phyloP scores from a whole-genome alignment of 2,113 vertebrate genomes.

The Cyanoliseus patagonus region DNA sequence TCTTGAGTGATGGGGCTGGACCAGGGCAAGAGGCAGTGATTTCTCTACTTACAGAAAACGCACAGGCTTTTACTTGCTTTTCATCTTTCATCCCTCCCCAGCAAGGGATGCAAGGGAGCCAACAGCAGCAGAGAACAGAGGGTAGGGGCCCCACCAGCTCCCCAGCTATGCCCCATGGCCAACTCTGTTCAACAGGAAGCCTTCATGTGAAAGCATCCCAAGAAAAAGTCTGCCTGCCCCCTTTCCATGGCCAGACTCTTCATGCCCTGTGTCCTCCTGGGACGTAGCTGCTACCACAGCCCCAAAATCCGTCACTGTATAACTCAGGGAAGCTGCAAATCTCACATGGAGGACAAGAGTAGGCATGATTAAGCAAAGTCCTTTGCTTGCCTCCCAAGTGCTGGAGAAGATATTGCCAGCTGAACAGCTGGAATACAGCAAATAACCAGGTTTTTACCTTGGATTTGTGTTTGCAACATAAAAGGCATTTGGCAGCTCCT shows the following conservation, averaged over 20 bases:
- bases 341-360: not conserved
- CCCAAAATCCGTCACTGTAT: fast-evolving
- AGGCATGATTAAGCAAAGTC: not conserved
- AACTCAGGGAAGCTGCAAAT: not conserved
- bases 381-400: not conserved
- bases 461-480: not conserved
- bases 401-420: not conserved
- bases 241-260: not conserved
- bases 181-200: not conserved
- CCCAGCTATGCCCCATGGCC: fast-evolving
- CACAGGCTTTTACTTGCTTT: not conserved
- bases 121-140: not conserved
- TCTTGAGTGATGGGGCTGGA: not conserved
- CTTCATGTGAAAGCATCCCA: fast-evolving
- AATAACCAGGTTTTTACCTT: not conserved
- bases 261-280: not conserved
- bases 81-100: not conserved
- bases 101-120: too few species aligned
- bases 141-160: not conserved
- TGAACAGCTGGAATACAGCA: not conserved
- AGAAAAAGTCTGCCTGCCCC: not conserved
- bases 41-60: not conserved
- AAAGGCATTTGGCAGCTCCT: not conserved
- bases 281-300: not conserved
- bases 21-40: fast-evolving